These are phyloP conservation scores for Stichopus chloronotus DNA, from an alignment of 35 echinoderm and acorn worm species.

Conservation along the genomic window DNA sequence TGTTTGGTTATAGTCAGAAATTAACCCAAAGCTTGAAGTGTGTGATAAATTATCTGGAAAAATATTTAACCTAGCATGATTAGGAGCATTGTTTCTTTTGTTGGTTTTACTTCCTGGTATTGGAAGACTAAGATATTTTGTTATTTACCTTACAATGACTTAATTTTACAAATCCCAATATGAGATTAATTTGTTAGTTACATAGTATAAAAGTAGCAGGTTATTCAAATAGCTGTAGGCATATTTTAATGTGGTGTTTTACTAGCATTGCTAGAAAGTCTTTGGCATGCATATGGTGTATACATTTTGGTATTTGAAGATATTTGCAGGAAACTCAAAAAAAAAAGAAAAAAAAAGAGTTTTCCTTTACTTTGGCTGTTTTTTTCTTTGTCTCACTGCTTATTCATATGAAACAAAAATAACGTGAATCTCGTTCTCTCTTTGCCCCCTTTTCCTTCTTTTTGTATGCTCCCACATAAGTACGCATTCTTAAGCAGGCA, in stretches of 20 bases:
- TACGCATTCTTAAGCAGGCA: constrained; percentile 68
- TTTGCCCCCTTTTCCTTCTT: constrained; percentile 57
- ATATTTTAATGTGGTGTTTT: too few relatives aligned
- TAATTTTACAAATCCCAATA: too few relatives aligned
- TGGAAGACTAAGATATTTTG: too few relatives aligned
- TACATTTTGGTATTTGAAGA: not conserved
- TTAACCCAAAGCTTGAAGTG: not conserved
- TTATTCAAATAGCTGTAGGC: too few relatives aligned
- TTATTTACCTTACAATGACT: too few relatives aligned
- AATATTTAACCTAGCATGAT: not conserved
- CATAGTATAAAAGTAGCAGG: too few relatives aligned
- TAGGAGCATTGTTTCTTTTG: not conserved
- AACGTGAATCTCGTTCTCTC: constrained; percentile 52
- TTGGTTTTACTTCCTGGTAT: too few relatives aligned
- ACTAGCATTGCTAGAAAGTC: not conserved
- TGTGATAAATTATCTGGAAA: not conserved
- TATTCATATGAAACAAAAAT: constrained; percentile 37
- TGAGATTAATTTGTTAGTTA: too few relatives aligned
- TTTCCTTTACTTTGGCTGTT: constrained; percentile 11
- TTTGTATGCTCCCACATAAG: constrained; percentile 56
- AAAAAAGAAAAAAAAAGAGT: too few relatives aligned
- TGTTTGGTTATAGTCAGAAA: not conserved
- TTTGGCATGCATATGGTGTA: not conserved
- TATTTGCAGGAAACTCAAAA: not conserved
- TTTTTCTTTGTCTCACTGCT: constrained; percentile 12